Base-by-base conservation (phyloP, 2,888 invertebrate species). In the Agriopis aurantiaria region DNA sequence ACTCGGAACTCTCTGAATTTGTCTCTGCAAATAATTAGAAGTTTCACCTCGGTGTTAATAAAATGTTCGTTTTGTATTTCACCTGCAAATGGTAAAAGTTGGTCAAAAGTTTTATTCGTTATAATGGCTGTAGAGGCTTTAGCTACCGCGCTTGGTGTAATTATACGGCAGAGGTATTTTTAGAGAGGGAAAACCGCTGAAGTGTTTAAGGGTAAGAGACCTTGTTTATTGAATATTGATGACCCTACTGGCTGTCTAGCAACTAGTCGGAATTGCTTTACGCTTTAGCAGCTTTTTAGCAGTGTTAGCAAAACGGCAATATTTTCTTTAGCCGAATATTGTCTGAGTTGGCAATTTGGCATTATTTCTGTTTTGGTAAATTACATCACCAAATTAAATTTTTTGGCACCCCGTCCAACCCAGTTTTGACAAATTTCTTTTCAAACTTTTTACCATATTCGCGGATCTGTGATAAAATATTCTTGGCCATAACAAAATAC, bases 11-110 rank as follows among this genome's bases (percentile, higher is more conserved):
- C 87, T 86, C 78, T 81, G 72, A 87, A 87, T 88, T 86, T 85
- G 82, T 86, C 85, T 81, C 81, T 80, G 78, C 79, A 80, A 80
- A 83, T 85, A 88, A 88, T 89, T 88, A 87, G 79, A 87, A 86
- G 85, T 88, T 88, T 82, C 60, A 72, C 68, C 68, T 82, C 79
- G 78, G 77, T 82, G 79, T 81, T 74, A 75, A 71, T 74, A 68
- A 72, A 73, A 72, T 72, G 67, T 73, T 65, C 71, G 49, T 59
- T 75, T 75, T 70, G 72, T 76, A 67, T 76, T 77, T 75, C 66
- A 73, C 68, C 59, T 66, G 74, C 53, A 60, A 74, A 76, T 73
- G 69, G 65, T 56, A 61, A 67, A 68, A 65, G 59, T 67, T 71
- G 64, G 67, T 68, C 46, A 46, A 57, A 55, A 62, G 51, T 57